Base-by-base conservation (phyloP, 2,888 invertebrate genomes). In the Amphipoea oculea region DNA sequence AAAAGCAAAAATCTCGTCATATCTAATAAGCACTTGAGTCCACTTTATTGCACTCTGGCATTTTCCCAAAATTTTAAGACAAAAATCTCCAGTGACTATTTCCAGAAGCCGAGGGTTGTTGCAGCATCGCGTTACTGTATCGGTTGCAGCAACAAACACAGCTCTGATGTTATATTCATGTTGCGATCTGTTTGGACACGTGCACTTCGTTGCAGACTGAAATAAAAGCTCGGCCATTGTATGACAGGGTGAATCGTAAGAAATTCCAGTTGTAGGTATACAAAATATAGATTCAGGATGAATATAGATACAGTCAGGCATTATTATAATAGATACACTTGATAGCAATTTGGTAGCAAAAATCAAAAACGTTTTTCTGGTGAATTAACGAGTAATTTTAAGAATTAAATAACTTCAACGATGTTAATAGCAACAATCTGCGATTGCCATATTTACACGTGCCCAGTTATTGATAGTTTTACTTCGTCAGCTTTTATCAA, bases 151-250 rank as follows among this genome's bases (percentile, higher is more conserved):
- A 69, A 74, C 79, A 63, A 74, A 84, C 60, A 42, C 66, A n/a
- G 12, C 29, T 14, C 73, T 79, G 69, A 87, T 85, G 81, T 87
- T 84, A 72, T 75, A 87, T 85, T 87, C 87, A 85, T 85, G 76
- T 69, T 63, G 85, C 63, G 74, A 69, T 69, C 66, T 76, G 68
- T 74, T 85, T 60, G 65, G 54, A 76, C 71, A 67, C 62, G 60
- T 68, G 60, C 79, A 62, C 48, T 86, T 76, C 48, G 65, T 78
- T 74, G 54, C 36, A 29, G 36, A n/a, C 36, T 45, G 42, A 57
- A 54, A 76, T 76, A 73, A 81, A 73, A 40, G 29, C 14, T 11
- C 20, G 11, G 36, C 62, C 45, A 63, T 60, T 75, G 57, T 42
- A 72, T n/a, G 65, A 42, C 70, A 67, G 14, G 2, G 57, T 29